Conservation (phyloP, 2,888 invertebrate species). For the Branchellion lobata region DNA sequence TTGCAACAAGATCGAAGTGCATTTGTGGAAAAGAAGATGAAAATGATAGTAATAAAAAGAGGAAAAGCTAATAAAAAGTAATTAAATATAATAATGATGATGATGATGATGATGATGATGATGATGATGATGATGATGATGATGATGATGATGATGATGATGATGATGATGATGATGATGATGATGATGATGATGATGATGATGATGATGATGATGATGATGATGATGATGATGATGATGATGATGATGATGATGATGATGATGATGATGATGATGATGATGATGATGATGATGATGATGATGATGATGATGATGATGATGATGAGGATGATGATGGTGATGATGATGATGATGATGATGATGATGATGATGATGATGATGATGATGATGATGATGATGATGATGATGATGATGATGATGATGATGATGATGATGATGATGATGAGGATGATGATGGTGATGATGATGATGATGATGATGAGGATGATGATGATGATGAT, state of each 20-base stretch:
- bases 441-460: too few species aligned
- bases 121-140: slow-evolving; percentile 50
- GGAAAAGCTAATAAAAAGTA: not conserved
- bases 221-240: slow-evolving; percentile 26
- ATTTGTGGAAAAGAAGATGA: not conserved
- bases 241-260: slow-evolving; percentile 28
- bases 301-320: not conserved
- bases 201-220: slow-evolving; percentile 37
- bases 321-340: too few species aligned
- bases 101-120: slow-evolving; percentile 35
- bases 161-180: slow-evolving; percentile 50
- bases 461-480: too few species aligned
- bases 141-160: slow-evolving; percentile 52
- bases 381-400: not conserved
- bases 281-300: slow-evolving; percentile 9
- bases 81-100: not conserved
- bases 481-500: too few species aligned
- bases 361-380: slow-evolving; percentile 6
- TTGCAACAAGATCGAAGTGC: too few species aligned
- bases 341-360: slow-evolving; percentile 13
- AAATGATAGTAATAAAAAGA: too few species aligned
- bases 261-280: slow-evolving; percentile 32
- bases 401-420: too few species aligned
- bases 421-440: too few species aligned
- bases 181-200: slow-evolving; percentile 46